Evolutionary conservation across 2,888 invertebrate species (phyloP).

Genomic region (Pyrgus malvae): DNA sequence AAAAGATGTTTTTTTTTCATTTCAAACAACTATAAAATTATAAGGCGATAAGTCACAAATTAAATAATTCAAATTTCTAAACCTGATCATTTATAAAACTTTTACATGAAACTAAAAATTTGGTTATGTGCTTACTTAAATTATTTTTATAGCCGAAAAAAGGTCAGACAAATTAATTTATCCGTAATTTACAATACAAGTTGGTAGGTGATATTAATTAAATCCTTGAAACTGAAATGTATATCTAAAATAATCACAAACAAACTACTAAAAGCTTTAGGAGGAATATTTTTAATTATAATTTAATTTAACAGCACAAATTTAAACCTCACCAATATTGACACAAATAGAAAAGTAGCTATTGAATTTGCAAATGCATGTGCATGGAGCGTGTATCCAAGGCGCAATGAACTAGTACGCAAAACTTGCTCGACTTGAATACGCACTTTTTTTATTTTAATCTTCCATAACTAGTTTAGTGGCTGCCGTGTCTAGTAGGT

Average conservation of each 20-base stretch:
- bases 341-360: neutral
- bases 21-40: too few species aligned
- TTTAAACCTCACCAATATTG: neutral
- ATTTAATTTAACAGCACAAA: neutral
- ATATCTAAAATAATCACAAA: neutral
- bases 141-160: neutral
- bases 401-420: constrained; percentile 20
- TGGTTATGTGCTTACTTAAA: too few species aligned
- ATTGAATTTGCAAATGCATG: neutral
- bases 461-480: constrained; percentile 20
- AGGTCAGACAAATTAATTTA: too few species aligned
- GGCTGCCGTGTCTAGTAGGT: constrained; percentile 6
- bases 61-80: too few species aligned
- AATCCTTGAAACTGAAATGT: neutral
- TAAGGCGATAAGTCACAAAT: too few species aligned
- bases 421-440: constrained; percentile 24
- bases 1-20: too few species aligned
- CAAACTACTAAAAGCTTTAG: neutral
- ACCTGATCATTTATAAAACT: too few species aligned
- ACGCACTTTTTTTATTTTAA: constrained; percentile 20
- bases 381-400: constrained; percentile 9
- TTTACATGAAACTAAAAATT: too few species aligned
- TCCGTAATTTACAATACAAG: neutral
- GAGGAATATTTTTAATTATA: too few species aligned
- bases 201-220: constrained; percentile 1